phyloP scores from a whole-genome alignment of 2,113 vertebrate genomes.

The Xenotilapia leptura region DNA sequence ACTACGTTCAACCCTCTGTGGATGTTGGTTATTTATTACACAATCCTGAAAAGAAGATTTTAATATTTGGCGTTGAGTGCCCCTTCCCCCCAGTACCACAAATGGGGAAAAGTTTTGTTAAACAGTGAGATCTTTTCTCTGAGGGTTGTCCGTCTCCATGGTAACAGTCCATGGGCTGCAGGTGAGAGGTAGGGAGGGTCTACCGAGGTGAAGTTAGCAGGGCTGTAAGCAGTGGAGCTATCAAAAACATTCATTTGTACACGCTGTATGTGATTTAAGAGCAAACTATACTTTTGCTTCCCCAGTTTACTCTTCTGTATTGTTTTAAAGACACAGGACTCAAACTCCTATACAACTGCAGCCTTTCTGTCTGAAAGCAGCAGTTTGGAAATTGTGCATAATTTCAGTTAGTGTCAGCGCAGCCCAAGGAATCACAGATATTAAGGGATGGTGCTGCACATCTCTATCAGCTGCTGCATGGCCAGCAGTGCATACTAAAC shows the following conservation, averaged over 20 bases:
- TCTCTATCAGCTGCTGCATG: slow-evolving; percentile 41
- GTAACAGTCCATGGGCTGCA: slow-evolving; percentile 73
- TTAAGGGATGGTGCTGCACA: slow-evolving; percentile 25
- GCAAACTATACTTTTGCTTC: not conserved
- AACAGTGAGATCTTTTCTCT: slow-evolving; percentile 15
- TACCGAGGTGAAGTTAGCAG: slow-evolving; percentile 53
- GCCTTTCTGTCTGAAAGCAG: not conserved
- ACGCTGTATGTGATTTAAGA: not conserved
- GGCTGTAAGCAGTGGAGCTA: slow-evolving; percentile 57
- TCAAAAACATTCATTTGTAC: slow-evolving; percentile 14
- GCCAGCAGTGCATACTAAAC: slow-evolving; percentile 58
- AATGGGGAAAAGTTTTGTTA: slow-evolving; percentile 1
- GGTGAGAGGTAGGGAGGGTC: slow-evolving; percentile 52
- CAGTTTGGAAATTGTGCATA: not conserved
- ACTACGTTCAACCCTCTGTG: slow-evolving; percentile 53
- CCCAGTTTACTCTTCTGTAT: not conserved
- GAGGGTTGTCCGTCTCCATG: slow-evolving; percentile 84
- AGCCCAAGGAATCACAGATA: slow-evolving; percentile 12
- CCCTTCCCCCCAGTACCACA: not conserved
- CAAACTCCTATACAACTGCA: not conserved
- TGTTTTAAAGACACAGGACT: not conserved
- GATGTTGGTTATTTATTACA: not conserved
- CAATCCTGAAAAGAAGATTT: not conserved
- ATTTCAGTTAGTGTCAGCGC: slow-evolving; percentile 1
- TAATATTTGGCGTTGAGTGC: not conserved